Evolutionary conservation across 2,113 vertebrate genomes (phyloP).

Genomic region (Cyphomyrus discorhynchus): DNA sequence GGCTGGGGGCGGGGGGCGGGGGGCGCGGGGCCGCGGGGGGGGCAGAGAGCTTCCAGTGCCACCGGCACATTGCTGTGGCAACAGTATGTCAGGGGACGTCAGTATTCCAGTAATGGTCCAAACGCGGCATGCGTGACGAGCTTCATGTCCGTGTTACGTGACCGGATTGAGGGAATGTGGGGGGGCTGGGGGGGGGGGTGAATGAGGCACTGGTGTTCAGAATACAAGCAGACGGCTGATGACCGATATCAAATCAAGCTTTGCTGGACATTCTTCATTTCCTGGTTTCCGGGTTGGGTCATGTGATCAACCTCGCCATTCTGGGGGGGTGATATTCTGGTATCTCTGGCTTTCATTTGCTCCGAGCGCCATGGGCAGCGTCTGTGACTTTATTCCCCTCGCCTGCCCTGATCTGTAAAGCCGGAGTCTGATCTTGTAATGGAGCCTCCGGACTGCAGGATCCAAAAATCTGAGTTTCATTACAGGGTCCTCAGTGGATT

Average conservation of each 20-base stretch:
- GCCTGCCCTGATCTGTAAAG: background rate
- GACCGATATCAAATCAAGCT: background rate
- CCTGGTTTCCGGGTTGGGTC: background rate
- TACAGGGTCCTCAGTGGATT: background rate
- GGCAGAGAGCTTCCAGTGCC: background rate
- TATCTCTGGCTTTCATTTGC: background rate
- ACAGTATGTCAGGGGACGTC: background rate
- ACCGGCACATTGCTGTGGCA: background rate
- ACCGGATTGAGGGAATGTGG: background rate
- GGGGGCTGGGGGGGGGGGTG: background rate
- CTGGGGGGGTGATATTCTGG: background rate
- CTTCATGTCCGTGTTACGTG: background rate
- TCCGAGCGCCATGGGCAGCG: background rate
- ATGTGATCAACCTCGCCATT: background rate
- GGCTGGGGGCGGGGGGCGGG: no score
- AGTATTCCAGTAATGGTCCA: background rate
- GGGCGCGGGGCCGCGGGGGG: no score
- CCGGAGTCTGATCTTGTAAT: background rate
- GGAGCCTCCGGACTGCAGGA: background rate
- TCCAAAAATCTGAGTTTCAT: background rate
- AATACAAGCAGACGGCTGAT: background rate
- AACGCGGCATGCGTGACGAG: background rate
- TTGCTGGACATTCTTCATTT: background rate
- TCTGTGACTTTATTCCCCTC: background rate
- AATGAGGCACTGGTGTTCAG: background rate